Evolutionary conservation across 2,888 invertebrate species (phyloP).

Genomic region (Heliconius sara): DNA sequence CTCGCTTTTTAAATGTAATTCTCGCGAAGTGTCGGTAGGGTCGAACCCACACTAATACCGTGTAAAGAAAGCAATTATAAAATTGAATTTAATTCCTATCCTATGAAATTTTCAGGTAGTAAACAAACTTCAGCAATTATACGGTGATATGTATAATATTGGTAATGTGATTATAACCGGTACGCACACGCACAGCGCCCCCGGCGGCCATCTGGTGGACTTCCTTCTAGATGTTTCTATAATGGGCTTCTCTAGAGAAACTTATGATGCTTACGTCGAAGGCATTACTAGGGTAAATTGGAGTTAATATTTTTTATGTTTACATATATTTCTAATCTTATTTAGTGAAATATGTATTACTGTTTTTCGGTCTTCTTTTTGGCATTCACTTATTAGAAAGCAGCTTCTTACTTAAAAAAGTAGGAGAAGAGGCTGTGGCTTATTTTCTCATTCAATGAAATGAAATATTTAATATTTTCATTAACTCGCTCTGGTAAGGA

Average conservation of each 20-base stretch:
- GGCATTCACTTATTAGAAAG: no score
- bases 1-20: no score
- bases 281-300: conserved; percentile 74
- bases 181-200: conserved; percentile 94
- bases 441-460: no score
- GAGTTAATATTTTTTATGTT: neutral
- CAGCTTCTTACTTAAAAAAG: no score
- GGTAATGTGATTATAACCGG: conserved; percentile 94
- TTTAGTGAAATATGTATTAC: no score
- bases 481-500: no score
- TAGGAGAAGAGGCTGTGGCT: no score
- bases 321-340: no score
- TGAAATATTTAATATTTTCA: no score
- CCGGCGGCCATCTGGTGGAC: conserved; percentile 94
- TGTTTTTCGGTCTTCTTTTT: no score
- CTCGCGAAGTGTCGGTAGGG: neutral
- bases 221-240: conserved; percentile 94
- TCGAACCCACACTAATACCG: neutral
- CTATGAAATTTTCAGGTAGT: conserved; percentile 86
- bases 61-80: neutral
- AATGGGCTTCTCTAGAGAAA: conserved; percentile 86
- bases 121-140: conserved; percentile 86
- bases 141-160: conserved; percentile 87
- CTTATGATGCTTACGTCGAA: conserved; percentile 72
- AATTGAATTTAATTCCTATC: neutral